Conservation (phyloP, 2,797 vertebrate genomes). For the Malurus splendens region DNA sequence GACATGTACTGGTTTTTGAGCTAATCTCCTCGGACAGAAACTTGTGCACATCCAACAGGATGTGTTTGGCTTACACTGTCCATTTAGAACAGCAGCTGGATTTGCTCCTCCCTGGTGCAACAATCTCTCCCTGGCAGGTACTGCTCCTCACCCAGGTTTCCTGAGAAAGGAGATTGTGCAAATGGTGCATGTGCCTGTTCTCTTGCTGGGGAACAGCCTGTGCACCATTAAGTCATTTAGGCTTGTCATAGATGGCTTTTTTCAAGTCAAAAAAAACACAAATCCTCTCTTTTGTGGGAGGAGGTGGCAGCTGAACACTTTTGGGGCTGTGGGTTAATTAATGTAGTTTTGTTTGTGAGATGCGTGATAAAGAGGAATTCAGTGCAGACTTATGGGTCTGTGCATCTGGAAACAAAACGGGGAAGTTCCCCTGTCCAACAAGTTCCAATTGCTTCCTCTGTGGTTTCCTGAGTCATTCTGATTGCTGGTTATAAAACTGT, state of each 20-base stretch:
- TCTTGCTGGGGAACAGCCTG: background rate
- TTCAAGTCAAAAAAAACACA: background rate
- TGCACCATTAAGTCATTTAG: background rate
- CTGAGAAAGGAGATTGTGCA: background rate
- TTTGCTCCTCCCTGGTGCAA: background rate
- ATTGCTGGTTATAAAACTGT: background rate
- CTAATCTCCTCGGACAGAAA: background rate
- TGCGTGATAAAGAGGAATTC: background rate
- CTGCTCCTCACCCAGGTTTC: background rate
- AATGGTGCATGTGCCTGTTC: background rate
- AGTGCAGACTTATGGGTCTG: fast-evolving
- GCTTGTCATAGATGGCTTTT: background rate
- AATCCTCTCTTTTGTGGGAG: background rate
- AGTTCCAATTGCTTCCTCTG: constrained; percentile 51
- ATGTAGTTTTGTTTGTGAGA: background rate
- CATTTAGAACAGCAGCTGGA: background rate
- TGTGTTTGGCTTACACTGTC: background rate
- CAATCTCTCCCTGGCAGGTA: background rate
- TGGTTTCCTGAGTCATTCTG: constrained; percentile 48
- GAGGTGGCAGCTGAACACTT: background rate
- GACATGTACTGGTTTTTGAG: background rate
- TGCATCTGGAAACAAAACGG: background rate
- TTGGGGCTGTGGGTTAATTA: background rate
- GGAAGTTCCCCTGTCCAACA: constrained; percentile 37
- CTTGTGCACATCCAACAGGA: background rate